These are phyloP conservation scores for Neolamprologus falcicula DNA, from an alignment of 2,113 vertebrate genomes.

Conservation along the genomic window DNA sequence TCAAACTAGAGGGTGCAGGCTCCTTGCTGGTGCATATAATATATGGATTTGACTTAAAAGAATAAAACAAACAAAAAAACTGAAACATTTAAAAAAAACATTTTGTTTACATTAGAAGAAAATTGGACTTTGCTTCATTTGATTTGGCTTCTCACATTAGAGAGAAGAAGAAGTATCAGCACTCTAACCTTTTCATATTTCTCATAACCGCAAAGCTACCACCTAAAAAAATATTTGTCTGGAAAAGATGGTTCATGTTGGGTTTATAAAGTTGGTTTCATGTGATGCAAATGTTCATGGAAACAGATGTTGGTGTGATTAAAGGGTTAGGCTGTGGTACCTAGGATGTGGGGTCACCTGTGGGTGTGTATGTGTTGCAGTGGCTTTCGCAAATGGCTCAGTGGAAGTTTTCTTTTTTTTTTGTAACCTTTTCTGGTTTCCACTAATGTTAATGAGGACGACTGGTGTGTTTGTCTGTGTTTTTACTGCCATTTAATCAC, in stretches of 20 bases:
- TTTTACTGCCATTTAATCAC: neutral
- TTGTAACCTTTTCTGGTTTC: neutral
- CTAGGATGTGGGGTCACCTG: constrained; percentile 28
- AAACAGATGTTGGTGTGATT: constrained; percentile 12
- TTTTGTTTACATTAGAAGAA: neutral
- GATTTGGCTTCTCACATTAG: neutral
- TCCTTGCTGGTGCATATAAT: neutral
- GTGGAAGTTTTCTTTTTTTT: neutral
- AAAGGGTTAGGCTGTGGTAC: neutral
- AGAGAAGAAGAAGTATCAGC: neutral
- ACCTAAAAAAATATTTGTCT: neutral
- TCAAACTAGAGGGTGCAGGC: accelerated
- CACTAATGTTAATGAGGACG: neutral
- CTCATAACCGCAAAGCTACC: neutral
- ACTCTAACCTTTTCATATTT: accelerated
- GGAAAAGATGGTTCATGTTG: neutral
- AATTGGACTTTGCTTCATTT: neutral
- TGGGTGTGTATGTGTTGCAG: neutral
- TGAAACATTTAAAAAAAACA: neutral
- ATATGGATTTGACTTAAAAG: neutral
- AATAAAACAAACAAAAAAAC: neutral
- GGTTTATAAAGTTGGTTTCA: neutral
- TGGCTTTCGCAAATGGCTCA: neutral
- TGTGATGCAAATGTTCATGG: neutral
- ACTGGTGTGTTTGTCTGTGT: neutral